Evolutionary conservation across 2,888 invertebrate species (phyloP).

Genomic region (Aelia acuminata): DNA sequence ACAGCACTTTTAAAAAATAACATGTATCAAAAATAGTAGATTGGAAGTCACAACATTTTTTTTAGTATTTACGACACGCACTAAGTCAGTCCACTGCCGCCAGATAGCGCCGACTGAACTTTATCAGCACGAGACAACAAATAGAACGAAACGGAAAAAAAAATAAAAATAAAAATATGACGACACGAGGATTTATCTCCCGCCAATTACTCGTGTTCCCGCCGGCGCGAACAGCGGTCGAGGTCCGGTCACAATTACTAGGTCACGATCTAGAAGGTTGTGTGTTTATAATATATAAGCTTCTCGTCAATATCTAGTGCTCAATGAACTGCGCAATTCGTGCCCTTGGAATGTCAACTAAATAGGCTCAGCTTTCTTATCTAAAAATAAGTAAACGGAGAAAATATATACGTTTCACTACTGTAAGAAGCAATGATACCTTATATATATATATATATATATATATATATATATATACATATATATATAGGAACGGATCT

Average conservation of each 20-base stretch:
- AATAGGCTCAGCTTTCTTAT: background rate
- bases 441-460: too few relatives aligned
- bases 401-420: background rate
- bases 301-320: background rate
- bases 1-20: background rate
- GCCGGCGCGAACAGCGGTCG: background rate
- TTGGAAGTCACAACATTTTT: background rate
- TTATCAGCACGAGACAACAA: background rate
- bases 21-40: background rate
- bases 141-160: too few relatives aligned
- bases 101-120: background rate
- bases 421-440: too few relatives aligned
- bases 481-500: too few relatives aligned
- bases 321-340: background rate
- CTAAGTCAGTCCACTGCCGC: background rate
- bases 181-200: conserved; percentile 10
- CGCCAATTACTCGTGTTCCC: background rate
- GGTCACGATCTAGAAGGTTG: background rate
- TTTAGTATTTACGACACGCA: background rate
- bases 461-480: too few relatives aligned
- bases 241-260: background rate
- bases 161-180: conserved; percentile 14
- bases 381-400: background rate
- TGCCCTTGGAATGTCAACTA: background rate
- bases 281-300: background rate